phyloP scores from a whole-genome alignment of 2,797 vertebrate species.

The Aldrovandia affinis region DNA sequence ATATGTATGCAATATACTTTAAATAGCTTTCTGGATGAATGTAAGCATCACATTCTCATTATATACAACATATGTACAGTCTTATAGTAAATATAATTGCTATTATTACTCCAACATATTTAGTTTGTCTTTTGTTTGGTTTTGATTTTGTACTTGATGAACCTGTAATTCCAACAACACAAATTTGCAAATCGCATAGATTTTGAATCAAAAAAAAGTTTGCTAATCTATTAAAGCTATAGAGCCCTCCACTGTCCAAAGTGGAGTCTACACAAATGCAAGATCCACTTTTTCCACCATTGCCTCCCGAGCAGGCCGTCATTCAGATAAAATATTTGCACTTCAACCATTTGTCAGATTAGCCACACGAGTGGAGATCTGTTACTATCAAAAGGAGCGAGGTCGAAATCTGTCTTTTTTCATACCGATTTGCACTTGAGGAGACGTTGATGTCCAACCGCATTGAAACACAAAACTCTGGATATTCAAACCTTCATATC shows the following conservation, averaged over 20 bases:
- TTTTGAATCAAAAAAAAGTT: neutral
- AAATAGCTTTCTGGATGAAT: neutral
- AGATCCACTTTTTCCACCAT: no score
- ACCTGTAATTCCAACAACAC: neutral
- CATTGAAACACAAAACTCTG: neutral
- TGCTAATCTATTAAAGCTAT: neutral
- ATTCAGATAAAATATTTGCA: neutral
- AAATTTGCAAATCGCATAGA: neutral
- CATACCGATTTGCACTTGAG: neutral
- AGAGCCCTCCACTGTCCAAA: neutral
- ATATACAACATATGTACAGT: neutral
- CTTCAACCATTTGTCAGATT: neutral
- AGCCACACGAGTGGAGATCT: neutral
- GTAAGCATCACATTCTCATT: neutral
- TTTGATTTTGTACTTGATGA: neutral
- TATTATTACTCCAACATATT: neutral
- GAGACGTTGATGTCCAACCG: neutral
- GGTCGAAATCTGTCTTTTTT: neutral
- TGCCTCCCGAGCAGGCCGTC: neutral
- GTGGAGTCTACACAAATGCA: neutral
- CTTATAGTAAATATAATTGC: neutral
- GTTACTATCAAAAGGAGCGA: neutral
- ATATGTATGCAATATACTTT: neutral
- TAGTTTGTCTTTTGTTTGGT: neutral
- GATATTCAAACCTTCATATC: neutral